phyloP scores from a whole-genome alignment of 1,140 invertebrate species.

The Neodiprion fabricii region DNA sequence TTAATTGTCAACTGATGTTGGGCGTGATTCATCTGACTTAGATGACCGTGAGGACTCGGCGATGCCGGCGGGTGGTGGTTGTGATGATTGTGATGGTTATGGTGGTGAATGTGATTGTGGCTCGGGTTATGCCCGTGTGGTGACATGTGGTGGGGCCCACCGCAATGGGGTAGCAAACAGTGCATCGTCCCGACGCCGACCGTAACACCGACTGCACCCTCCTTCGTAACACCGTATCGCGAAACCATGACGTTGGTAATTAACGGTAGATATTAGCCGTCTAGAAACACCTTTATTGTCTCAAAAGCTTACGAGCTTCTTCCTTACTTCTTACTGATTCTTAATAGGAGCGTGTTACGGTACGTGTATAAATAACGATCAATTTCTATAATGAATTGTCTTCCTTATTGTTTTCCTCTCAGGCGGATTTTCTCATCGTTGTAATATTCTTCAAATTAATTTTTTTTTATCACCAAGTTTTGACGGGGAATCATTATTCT shows the following conservation, averaged over 20 bases:
- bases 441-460: no score
- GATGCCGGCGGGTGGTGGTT: constrained; percentile 53
- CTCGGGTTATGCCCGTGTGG: constrained; percentile 51
- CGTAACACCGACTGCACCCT: constrained; percentile 52
- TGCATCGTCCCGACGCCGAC: constrained; percentile 52
- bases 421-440: no score
- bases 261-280: no score
- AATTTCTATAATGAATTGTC: no score
- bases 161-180: constrained; percentile 51
- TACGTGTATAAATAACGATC: no score
- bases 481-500: no score
- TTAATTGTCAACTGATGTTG: constrained; percentile 53
- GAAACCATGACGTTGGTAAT: constrained; percentile 43
- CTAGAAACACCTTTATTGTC: no score
- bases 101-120: constrained; percentile 54
- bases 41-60: constrained; percentile 48
- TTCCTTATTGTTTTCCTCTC: no score
- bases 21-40: constrained; percentile 49
- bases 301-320: constrained; percentile 14
- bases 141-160: constrained; percentile 48
- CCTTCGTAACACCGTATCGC: constrained; percentile 52
- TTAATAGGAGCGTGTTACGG: no score
- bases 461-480: no score
- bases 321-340: neutral
- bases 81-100: constrained; percentile 52